Evolutionary conservation across 2,113 vertebrate species (phyloP), one percentile per base, ranked within the genome.

Genomic region (Centropristis striata): DNA sequence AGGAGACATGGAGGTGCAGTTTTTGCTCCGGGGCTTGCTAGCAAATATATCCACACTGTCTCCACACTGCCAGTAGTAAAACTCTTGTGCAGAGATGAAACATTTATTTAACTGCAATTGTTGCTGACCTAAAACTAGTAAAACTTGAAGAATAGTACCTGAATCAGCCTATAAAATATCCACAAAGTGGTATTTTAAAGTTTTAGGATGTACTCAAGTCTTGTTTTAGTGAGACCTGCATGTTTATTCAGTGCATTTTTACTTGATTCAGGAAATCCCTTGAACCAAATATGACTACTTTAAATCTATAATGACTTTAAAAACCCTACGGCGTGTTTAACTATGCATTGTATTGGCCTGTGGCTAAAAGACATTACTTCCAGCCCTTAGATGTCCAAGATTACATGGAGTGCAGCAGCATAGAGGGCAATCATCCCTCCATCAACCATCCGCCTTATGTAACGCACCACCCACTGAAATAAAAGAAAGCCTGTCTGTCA

Each of bases 381-480:
- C 44, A 71, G 27, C 49, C 21, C 37, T 75, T 7, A 50, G 63
- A 78, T 63, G 63, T 79, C 71, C 71, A 51, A 46, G 70, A 49
- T 55, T 55, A 16, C 37, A 72, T 58, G 68, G 23, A 79, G 41
- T 78, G 57, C 64, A 57, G 55, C 20, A n/a, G 51, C 42, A 44
- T 55, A 51, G 60, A 83, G 73, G 71, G 53, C 78, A 80, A 57
- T 71, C 75, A 59, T 75, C 42, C 75, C 69, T 84, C 75, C 66
- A 66, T 83, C 85, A 78, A 12, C 57, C 66, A 59, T 53, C 83
- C 20, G 1, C 18, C 20, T 18, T 86, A 86, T 58, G 68, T 81
- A 83, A 83, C 73, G 51, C 21, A 4, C 88, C 84, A 78, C 82
- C 71, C 73, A 81, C 84, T 85, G 80, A n/a, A 70, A 78, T 86